Base-by-base conservation (phyloP, 1,140 invertebrate genomes). In the Amyelois transitella region DNA sequence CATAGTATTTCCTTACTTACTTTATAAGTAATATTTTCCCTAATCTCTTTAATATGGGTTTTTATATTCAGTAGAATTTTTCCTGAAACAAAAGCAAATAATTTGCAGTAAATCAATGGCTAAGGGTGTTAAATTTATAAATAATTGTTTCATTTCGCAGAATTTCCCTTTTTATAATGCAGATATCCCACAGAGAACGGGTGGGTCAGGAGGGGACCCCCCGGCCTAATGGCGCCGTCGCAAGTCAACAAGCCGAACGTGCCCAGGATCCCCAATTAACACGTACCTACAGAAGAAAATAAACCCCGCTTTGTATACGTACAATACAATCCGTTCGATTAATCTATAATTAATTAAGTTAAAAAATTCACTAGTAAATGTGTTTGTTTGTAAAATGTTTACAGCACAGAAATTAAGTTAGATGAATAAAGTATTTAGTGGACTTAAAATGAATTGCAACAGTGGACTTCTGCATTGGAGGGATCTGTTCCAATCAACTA, bases 191-290 rank as follows among this genome's bases (percentile, higher is more conserved):
- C 49, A 52, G 43, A 51, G 49, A 45, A 64, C 60, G 63, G 61
- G 58, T 32, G 65, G 62, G 43, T 58, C 53, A 59, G 60, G 58
- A 57, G 54, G 56, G 56, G 38, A 48, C 43, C 2, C 54, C 60
- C 53, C 62, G 44, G 62, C 67, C 73, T 72, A 72, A 72, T 72
- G 68, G 67, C 55, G 56, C 64, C 72, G 70, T 74, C 72, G 69
- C 67, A 64, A 75, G 72, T 80, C 72, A 80, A 77, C 74, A 80
- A 70, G 62, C 58, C 64, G 62, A 57, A 74, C 77, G 77, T 80
- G 75, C 67, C 63, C 64, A 17, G 75, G 60, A 49, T 78, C 49
- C 59, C 63, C 69, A 77, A 77, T 77, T 74, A 77, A 66, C 64
- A 72, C 60, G 55, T 54, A 45, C 47, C 45, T 24, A 54, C 45